Percentiles rank a stretch among this genome's conserved stretches.
Evolutionary conservation across 2,113 vertebrate species (phyloP).

Genomic region (Engystomops pustulosus): DNA sequence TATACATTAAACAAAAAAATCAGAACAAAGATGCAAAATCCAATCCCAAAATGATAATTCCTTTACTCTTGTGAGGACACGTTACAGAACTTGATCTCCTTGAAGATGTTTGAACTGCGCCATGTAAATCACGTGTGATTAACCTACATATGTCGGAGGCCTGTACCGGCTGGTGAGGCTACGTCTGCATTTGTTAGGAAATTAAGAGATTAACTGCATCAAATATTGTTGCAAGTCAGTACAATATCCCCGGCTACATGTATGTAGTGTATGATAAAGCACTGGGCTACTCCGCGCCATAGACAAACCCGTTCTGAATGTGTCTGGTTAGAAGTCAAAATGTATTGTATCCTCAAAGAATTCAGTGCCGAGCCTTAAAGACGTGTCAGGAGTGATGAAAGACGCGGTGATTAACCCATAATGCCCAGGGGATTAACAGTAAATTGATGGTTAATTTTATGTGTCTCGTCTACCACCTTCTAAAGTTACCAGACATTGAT

Average conservation of each 20-base stretch:
- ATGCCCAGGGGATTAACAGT: background rate
- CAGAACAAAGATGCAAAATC: background rate
- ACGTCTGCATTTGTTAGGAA: constrained; percentile 17
- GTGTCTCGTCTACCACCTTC: background rate
- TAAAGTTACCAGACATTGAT: background rate
- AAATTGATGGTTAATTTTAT: constrained; percentile 7
- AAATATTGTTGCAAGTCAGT: constrained; percentile 24
- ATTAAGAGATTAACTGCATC: constrained; percentile 40
- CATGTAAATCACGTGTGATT: background rate
- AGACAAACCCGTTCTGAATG: background rate
- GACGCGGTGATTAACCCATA: background rate
- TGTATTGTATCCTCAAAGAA: background rate
- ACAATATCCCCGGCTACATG: background rate
- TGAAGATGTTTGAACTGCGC: background rate
- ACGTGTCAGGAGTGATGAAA: background rate
- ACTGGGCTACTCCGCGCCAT: background rate
- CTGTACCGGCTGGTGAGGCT: background rate
- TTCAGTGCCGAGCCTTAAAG: background rate
- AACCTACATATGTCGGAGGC: constrained; percentile 9
- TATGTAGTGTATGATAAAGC: background rate
- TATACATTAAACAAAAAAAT: background rate
- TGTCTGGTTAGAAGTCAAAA: background rate
- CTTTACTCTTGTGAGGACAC: constrained; percentile 9
- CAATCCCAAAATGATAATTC: background rate
- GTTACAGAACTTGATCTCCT: background rate